These are phyloP conservation scores for Zingel zingel DNA, from an alignment of 2,113 vertebrate species.

Conservation along the genomic window DNA sequence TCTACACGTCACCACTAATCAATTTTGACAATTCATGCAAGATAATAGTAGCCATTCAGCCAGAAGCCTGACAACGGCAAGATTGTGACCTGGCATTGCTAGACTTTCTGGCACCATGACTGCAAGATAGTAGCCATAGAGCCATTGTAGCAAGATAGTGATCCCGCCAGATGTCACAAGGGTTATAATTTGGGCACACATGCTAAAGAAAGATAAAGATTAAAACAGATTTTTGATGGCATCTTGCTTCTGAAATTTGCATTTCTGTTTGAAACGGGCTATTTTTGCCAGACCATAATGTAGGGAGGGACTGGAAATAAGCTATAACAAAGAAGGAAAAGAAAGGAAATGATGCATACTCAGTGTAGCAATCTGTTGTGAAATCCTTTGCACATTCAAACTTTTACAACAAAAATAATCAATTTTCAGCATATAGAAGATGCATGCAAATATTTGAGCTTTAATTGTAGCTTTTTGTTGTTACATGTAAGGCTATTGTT, in stretches of 20 bases:
- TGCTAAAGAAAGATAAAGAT: background rate
- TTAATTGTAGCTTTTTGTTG: background rate
- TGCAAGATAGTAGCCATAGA: conserved; percentile 4
- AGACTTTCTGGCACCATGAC: background rate
- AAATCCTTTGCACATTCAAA: conserved; percentile 9
- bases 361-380: background rate
- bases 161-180: conserved; percentile 12
- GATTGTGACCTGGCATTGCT: background rate
- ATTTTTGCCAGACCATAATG: background rate
- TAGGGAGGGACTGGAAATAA: background rate
- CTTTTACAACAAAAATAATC: conserved; percentile 1
- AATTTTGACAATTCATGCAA: background rate
- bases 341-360: background rate
- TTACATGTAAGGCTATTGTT: conserved; percentile 1
- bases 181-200: conserved; percentile 3
- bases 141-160: background rate
- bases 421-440: background rate
- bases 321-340: background rate
- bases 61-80: background rate
- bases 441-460: background rate
- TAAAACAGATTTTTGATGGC: background rate
- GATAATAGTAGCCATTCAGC: background rate
- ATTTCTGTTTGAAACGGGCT: background rate
- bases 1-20: background rate
- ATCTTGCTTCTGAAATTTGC: background rate